phyloP scores from a whole-genome alignment of 2,113 vertebrate species.

The Peromyscus leucopus region DNA sequence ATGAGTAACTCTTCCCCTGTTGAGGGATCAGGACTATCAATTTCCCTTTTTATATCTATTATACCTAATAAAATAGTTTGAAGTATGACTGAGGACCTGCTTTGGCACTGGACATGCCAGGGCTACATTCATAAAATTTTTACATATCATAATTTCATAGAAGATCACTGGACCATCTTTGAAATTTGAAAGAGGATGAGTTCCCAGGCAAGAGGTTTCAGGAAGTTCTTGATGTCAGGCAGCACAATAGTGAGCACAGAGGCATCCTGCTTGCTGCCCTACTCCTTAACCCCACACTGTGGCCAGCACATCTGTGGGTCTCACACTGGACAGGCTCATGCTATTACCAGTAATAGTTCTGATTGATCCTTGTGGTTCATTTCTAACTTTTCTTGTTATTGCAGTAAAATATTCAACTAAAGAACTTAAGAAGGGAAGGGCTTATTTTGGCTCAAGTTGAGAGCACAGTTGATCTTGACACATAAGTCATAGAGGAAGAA shows the following conservation, averaged over 20 bases:
- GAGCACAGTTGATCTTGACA: neutral
- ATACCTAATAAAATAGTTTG: neutral
- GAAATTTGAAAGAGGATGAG: neutral
- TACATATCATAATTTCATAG: constrained; percentile 7
- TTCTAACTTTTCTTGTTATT: neutral
- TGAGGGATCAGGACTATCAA: neutral
- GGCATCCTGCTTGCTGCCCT: neutral
- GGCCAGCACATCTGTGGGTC: neutral
- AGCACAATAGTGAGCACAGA: neutral
- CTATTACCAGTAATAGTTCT: neutral
- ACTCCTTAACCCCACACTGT: neutral
- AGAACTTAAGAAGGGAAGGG: no score
- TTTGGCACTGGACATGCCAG: constrained; percentile 12
- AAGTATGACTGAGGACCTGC: neutral
- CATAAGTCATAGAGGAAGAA: no score
- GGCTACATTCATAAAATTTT: neutral
- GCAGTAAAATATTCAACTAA: neutral
- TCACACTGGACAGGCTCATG: neutral
- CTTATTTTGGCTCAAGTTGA: neutral
- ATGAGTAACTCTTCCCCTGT: neutral
- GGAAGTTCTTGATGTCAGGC: neutral
- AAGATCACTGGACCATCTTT: neutral
- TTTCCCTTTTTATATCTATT: neutral
- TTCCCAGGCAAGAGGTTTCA: neutral
- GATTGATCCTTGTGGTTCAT: neutral